Percentiles rank a stretch among this genome's conserved stretches.
These are phyloP conservation scores for Sinocyclocheilus maitianheensis DNA, from an alignment of 2,113 vertebrate genomes.

Conservation along the genomic window DNA sequence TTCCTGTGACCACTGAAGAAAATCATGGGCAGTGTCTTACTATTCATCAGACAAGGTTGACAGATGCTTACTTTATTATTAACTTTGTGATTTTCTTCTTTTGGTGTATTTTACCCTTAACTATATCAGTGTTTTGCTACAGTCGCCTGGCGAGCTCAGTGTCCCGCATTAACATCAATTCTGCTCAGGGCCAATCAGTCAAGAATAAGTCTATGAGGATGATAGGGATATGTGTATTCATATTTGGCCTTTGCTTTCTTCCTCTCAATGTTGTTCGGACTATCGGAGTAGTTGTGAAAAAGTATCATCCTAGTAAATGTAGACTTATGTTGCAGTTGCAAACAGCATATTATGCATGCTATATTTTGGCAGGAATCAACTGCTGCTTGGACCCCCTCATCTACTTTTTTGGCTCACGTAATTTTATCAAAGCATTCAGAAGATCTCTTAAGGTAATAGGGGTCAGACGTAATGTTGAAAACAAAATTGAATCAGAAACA, in stretches of 20 bases:
- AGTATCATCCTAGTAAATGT: conserved; percentile 40
- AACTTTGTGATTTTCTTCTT: conserved; percentile 62
- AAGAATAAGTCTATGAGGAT: conserved; percentile 71
- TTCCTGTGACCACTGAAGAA: conserved; percentile 61
- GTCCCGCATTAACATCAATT: conserved; percentile 61
- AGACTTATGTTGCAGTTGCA: conserved; percentile 44
- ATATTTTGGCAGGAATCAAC: conserved; percentile 63
- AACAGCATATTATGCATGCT: conserved; percentile 59
- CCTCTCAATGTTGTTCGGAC: conserved; percentile 71
- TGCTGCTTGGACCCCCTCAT: conserved; percentile 65
- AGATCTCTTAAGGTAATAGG: conserved; percentile 47
- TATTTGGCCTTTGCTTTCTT: conserved; percentile 72
- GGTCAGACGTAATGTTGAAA: not conserved
- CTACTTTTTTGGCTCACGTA: conserved; percentile 59
- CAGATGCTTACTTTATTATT: conserved; percentile 61
- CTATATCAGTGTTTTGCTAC: conserved; percentile 63
- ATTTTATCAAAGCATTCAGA: conserved; percentile 55
- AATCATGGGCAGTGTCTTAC: conserved; percentile 65
- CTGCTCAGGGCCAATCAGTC: conserved; percentile 62
- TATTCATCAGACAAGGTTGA: conserved; percentile 65
- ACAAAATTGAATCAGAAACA: conserved; percentile 50
- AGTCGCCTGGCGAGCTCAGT: conserved; percentile 63
- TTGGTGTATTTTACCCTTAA: conserved; percentile 71
- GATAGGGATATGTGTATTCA: conserved; percentile 66
- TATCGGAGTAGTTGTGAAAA: conserved; percentile 54